Conservation (phyloP, 2,888 invertebrate species). For the Temnothorax rugatulus region DNA sequence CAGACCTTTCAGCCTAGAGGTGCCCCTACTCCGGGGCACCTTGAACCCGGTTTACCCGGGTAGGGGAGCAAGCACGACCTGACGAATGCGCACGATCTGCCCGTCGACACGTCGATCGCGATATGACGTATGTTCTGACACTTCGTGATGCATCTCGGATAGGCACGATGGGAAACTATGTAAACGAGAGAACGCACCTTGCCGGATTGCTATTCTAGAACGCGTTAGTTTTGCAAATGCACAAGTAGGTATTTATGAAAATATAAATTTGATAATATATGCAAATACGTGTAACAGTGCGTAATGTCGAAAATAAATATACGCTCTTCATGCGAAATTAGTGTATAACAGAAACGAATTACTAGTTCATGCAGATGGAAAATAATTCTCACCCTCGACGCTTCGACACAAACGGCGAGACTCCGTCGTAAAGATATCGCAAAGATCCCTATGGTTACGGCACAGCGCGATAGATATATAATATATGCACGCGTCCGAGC, state of each 20-base stretch:
- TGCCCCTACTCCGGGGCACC: constrained; percentile 6
- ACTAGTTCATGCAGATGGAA: neutral
- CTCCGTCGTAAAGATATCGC: neutral
- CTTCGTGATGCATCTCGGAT: constrained; percentile 40
- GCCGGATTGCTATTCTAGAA: neutral
- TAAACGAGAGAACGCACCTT: constrained; percentile 12
- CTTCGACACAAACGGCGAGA: neutral
- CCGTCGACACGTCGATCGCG: constrained; percentile 61
- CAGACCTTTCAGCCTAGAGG: neutral
- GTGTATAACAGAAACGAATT: neutral
- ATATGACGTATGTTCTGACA: constrained; percentile 55
- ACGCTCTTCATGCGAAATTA: neutral
- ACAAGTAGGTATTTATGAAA: neutral
- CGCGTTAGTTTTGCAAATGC: neutral
- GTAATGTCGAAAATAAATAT: neutral
- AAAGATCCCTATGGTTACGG: constrained; percentile 15
- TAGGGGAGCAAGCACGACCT: constrained; percentile 13
- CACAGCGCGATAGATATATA: constrained; percentile 50
- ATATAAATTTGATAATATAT: neutral
- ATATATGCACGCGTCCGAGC: constrained; percentile 52
- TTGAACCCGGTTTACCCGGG: constrained; percentile 22
- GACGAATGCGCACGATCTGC: constrained; percentile 46
- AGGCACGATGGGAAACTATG: constrained; percentile 41
- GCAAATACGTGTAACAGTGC: neutral
- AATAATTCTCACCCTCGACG: neutral